Conservation (phyloP, 1,140 invertebrate species). For the Apis florea region DNA sequence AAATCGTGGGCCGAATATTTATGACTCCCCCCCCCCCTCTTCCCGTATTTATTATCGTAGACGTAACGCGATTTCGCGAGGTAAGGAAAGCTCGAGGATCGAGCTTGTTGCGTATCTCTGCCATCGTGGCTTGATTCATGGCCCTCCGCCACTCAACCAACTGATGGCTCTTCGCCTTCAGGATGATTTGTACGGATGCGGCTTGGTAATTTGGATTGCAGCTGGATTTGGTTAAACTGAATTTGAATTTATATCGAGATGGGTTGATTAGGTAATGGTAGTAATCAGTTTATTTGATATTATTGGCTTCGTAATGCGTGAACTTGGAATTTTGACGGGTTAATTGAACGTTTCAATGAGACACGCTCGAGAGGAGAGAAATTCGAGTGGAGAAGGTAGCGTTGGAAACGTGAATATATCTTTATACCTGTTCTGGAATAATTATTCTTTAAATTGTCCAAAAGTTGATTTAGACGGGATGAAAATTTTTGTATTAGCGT, state of each 20-base stretch:
- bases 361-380: no score
- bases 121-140: not conserved
- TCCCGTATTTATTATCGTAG: conserved; percentile 38
- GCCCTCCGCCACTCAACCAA: not conserved
- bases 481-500: no score
- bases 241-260: not conserved
- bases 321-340: no score
- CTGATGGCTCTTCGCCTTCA: not conserved
- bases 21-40: not conserved
- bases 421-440: no score
- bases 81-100: not conserved
- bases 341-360: no score
- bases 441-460: no score
- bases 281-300: not conserved
- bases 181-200: not conserved
- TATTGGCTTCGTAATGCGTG: not conserved
- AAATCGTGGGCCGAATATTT: conserved; percentile 61
- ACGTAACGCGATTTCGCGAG: conserved; percentile 17
- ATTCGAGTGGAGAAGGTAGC: no score
- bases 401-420: no score
- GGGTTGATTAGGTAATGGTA: not conserved
- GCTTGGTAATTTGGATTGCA: not conserved
- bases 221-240: not conserved
- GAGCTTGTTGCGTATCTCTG: not conserved
- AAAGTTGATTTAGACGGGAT: no score